A percentile compares a stretch with the other conserved stretches of the same genome.
These are phyloP conservation scores for Laspeyria flexula DNA, from an alignment of 2,888 invertebrate species.

Conservation along the genomic window DNA sequence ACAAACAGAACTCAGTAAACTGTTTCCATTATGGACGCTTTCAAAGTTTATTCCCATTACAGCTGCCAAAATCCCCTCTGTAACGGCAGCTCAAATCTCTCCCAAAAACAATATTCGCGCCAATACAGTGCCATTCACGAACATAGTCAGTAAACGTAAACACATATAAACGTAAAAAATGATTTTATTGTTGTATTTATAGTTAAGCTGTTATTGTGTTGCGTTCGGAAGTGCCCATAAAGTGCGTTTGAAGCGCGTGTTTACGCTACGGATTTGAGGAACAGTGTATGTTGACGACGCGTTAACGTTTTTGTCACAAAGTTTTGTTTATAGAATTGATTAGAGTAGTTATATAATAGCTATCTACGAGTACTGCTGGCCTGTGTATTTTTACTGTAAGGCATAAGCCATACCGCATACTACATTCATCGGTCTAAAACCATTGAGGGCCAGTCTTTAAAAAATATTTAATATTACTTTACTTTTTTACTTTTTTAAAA, in stretches of 20 bases:
- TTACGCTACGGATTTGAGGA: constrained; percentile 29
- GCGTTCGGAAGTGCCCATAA: constrained; percentile 33
- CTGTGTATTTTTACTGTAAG: too few species aligned
- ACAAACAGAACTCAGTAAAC: background rate
- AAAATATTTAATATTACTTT: too few species aligned
- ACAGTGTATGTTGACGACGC: constrained; percentile 9
- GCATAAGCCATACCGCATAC: too few species aligned
- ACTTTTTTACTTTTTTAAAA: too few species aligned
- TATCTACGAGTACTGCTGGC: too few species aligned
- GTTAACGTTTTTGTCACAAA: constrained; percentile 8
- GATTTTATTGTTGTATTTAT: constrained; percentile 43
- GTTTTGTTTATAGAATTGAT: background rate
- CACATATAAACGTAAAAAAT: constrained; percentile 40
- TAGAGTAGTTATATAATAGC: too few species aligned
- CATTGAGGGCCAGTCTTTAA: too few species aligned
- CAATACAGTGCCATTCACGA: constrained; percentile 27
- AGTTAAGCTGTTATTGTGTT: constrained; percentile 39
- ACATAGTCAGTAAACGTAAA: constrained; percentile 33
- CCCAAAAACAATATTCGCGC: constrained; percentile 29
- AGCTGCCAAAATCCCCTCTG: background rate
- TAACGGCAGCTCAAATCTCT: background rate
- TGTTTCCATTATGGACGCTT: background rate
- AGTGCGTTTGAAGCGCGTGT: constrained; percentile 28
- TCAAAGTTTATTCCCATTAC: background rate
- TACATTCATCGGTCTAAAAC: too few species aligned